Percentiles rank a stretch among this genome's conserved stretches.
These are phyloP conservation scores for Metallyticus violacea DNA, from an alignment of 2,888 invertebrate species.

Conservation along the genomic window DNA sequence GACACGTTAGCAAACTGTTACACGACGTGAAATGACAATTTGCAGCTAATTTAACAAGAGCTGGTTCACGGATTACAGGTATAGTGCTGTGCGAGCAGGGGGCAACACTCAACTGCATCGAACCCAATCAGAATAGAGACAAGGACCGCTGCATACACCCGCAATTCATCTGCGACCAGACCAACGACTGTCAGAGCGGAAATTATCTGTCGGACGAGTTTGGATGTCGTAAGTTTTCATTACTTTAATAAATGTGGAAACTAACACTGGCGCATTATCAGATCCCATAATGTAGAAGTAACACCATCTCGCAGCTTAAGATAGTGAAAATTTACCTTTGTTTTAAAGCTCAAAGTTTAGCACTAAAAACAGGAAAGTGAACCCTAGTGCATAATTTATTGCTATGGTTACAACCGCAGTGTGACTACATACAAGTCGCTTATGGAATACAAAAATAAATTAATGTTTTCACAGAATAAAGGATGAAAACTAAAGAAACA, in stretches of 20 bases:
- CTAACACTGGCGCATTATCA: neutral
- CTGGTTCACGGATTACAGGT: neutral
- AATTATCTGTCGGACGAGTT: constrained; percentile 46
- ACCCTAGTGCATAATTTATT: too few relatives aligned
- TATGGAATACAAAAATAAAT: too few relatives aligned
- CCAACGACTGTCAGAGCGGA: constrained; percentile 47
- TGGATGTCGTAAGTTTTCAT: constrained; percentile 42
- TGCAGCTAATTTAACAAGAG: too few relatives aligned
- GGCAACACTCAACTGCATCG: constrained; percentile 23
- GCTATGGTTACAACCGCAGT: too few relatives aligned
- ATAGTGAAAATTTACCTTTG: neutral
- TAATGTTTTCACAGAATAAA: too few relatives aligned
- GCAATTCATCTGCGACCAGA: constrained; percentile 46
- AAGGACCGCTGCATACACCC: constrained; percentile 44
- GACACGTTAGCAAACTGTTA: neutral
- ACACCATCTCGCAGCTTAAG: neutral
- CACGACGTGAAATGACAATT: too few relatives aligned
- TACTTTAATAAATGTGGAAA: neutral
- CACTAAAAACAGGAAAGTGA: too few relatives aligned
- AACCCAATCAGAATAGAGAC: constrained; percentile 28
- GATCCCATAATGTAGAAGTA: neutral
- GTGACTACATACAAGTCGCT: too few relatives aligned
- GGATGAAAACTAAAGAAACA: too few relatives aligned
- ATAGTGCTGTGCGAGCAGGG: constrained; percentile 4
- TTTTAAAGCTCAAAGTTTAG: too few relatives aligned